A percentile compares a stretch with the other conserved stretches of the same genome.
These are phyloP conservation scores for Eupithecia insigniata DNA, from an alignment of 2,888 invertebrate species.

Conservation along the genomic window DNA sequence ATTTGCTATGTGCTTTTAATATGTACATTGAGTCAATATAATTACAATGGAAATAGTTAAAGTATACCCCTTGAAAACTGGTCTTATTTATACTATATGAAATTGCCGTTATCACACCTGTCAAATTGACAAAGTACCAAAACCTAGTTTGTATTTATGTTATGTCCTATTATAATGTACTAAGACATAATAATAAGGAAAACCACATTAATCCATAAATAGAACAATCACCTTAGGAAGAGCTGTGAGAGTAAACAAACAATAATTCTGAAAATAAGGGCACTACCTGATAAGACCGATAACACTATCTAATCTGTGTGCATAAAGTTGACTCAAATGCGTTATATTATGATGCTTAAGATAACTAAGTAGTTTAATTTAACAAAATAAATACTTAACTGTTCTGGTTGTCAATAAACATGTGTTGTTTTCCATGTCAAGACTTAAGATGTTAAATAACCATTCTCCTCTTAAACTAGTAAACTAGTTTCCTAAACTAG, in stretches of 20 bases:
- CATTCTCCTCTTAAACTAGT: too few relatives aligned
- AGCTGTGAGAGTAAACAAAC: not conserved
- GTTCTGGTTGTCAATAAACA: too few relatives aligned
- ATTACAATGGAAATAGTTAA: not conserved
- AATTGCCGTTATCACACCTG: too few relatives aligned
- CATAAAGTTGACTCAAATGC: conserved; percentile 44
- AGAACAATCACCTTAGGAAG: not conserved
- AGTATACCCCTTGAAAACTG: not conserved
- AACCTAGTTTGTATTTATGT: not conserved
- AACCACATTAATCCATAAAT: not conserved
- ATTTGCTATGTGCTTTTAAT: not conserved
- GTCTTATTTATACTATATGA: not conserved
- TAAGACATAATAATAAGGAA: not conserved
- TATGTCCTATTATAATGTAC: not conserved
- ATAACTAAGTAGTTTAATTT: not conserved
- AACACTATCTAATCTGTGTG: conserved; percentile 44
- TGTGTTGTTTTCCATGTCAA: too few relatives aligned
- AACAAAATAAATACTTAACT: not conserved
- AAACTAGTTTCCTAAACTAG: too few relatives aligned
- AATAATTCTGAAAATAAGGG: conserved; percentile 24
- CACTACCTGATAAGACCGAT: conserved; percentile 46
- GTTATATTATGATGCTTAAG: conserved; percentile 17
- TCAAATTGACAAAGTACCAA: not conserved
- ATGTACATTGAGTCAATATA: not conserved
- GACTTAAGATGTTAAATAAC: too few relatives aligned